Base-by-base conservation (phyloP, 2,113 vertebrate species). In the Kryptolebias marmoratus region DNA sequence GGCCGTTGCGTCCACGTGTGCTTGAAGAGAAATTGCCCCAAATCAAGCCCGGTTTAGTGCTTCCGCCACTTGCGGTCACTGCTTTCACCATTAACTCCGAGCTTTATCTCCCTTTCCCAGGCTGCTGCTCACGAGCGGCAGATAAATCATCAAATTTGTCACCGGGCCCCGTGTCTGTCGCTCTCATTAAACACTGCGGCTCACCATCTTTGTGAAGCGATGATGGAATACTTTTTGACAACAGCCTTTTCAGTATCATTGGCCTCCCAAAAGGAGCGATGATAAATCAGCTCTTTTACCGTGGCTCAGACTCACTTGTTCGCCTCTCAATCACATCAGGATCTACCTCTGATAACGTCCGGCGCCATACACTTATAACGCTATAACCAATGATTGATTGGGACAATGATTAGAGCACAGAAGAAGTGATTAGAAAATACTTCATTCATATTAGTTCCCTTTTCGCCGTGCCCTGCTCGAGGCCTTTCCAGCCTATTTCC, bases 401-500 rank as follows among this genome's bases (percentile, higher is more conserved):
- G 64, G 64, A 48, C 48, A 31, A 67, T n/a, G 79, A 89, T 89
- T 79, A 73, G 63, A 66, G 73, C 73, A 74, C 77, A 82, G 82
- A 87, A 80, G 75, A 83, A 77, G 85, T 83, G 85, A 87, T 90
- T 87, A 85, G 76, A 84, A 89, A 89, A 87, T 76, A 73, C 74
- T 87, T 86, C 76, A 81, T 88, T 90, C 77, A 82, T 84, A 90
- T 90, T 89, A 88, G 79, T 64, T 82, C 72, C 83, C 84, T 77
- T 53, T 80, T 75, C 63, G 66, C 70, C 42, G 50, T 81, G 80
- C 73, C 73, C 75, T 62, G 79, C 86, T 70, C 12, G 68, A 88
- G 84, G 88, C 83, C 89, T 90, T 90, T 92, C 82, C 84, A 87
- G 86, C 84, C 86, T 89, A 90, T 93, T 90, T 92, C 89, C 90